Conservation (phyloP, 2,113 vertebrate species). For the Hylia prasina region DNA sequence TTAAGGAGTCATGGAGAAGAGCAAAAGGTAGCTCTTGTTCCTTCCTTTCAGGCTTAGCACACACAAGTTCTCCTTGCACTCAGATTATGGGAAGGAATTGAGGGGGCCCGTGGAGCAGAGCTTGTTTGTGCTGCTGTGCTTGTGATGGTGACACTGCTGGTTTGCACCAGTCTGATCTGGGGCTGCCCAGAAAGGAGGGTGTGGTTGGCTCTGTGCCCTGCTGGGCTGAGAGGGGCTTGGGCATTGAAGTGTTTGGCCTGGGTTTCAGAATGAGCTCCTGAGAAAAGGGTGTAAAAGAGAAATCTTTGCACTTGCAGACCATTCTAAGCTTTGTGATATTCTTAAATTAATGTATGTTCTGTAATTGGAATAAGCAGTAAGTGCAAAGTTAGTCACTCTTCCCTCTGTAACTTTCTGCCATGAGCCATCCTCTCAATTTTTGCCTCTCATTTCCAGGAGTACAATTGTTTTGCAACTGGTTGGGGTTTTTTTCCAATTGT, state of each 20-base stretch:
- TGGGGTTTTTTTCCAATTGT: background rate
- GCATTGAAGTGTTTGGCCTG: background rate
- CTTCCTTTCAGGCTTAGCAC: background rate
- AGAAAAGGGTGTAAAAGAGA: background rate
- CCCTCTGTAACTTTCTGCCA: background rate
- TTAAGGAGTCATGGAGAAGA: background rate
- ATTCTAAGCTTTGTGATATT: background rate
- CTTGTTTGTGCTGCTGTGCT: background rate
- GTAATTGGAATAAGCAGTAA: background rate
- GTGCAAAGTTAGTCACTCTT: background rate
- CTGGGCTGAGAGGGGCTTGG: background rate
- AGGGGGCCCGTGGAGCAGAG: background rate
- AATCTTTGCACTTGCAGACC: background rate
- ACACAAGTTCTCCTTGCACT: fast-evolving
- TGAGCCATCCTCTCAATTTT: background rate
- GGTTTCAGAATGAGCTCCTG: background rate
- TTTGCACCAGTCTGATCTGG: background rate
- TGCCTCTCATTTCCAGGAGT: background rate
- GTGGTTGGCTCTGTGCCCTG: background rate
- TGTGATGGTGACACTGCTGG: background rate
- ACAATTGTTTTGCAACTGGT: background rate
- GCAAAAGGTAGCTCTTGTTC: background rate
- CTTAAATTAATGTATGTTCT: background rate
- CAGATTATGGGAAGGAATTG: background rate
- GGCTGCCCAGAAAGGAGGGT: background rate